Conservation (phyloP, 2,113 vertebrate species). For the Mionectes macconnelli region DNA sequence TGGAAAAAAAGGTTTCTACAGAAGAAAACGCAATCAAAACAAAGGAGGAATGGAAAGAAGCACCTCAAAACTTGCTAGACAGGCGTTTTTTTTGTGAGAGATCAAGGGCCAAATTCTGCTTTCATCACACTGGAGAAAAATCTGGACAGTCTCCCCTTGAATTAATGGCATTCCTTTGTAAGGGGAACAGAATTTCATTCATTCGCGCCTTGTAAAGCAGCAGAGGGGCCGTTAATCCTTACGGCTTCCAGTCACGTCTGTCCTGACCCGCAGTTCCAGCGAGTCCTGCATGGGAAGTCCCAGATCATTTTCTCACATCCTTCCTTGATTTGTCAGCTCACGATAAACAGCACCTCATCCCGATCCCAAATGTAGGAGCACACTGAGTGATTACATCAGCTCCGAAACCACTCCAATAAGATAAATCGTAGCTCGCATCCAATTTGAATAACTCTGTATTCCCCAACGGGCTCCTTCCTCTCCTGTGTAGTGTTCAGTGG, state of each 20-base stretch:
- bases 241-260: conserved; percentile 43
- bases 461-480: background rate
- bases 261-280: background rate
- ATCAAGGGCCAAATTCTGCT: conserved; percentile 51
- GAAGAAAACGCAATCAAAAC: background rate
- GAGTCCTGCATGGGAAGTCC: conserved; percentile 45
- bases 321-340: conserved; percentile 60
- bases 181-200: conserved; percentile 58
- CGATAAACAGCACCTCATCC: conserved; percentile 30
- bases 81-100: background rate
- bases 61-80: background rate
- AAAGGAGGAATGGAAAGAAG: conserved; percentile 16
- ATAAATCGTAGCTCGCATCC: background rate
- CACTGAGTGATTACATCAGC: conserved; percentile 58
- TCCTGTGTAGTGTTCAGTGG: accelerated
- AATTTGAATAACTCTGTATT: background rate
- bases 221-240: conserved; percentile 51
- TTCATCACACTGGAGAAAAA: conserved; percentile 33
- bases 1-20: background rate
- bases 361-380: background rate
- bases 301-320: conserved; percentile 34
- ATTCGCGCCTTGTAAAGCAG: conserved; percentile 28
- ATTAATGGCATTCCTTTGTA: conserved; percentile 55
- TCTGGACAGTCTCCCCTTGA: conserved; percentile 36
- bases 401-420: conserved; percentile 7